These are phyloP conservation scores for Phrynocephalus vlangalii DNA, from an alignment of 2,797 vertebrate genomes.

Conservation along the genomic window DNA sequence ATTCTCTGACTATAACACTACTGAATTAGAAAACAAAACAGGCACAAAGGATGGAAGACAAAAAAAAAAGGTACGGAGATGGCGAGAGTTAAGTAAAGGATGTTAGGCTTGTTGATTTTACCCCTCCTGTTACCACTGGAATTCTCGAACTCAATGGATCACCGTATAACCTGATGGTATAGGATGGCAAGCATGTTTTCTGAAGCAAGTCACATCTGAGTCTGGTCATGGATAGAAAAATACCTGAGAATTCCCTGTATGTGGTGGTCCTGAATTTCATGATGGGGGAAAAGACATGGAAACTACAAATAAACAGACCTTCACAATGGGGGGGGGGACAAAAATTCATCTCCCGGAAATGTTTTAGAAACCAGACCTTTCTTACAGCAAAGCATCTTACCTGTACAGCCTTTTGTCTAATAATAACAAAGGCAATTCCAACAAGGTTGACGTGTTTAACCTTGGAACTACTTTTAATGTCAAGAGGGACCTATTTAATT, in stretches of 20 bases:
- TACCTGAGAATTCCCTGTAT: neutral
- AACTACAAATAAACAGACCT: neutral
- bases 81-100: neutral
- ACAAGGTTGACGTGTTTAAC: slow-evolving; percentile 46
- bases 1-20: too few species aligned
- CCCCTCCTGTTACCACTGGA: too few species aligned
- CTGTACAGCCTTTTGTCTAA: slow-evolving; percentile 6
- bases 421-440: slow-evolving; percentile 38
- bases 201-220: neutral
- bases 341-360: neutral
- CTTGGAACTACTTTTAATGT: slow-evolving; percentile 28
- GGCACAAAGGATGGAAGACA: neutral
- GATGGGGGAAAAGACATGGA: slow-evolving; percentile 1
- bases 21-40: neutral
- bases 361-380: slow-evolving; percentile 39
- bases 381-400: slow-evolving; percentile 34
- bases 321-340: neutral
- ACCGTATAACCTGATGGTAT: too few species aligned
- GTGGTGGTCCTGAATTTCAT: neutral
- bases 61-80: neutral
- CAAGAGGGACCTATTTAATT: slow-evolving; percentile 48
- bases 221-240: neutral
- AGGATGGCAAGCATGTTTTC: too few species aligned
- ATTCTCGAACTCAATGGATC: too few species aligned
- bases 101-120: neutral